Evolutionary conservation across 2,113 vertebrate species (phyloP).

Genomic region (Opisthocomus hoazin): DNA sequence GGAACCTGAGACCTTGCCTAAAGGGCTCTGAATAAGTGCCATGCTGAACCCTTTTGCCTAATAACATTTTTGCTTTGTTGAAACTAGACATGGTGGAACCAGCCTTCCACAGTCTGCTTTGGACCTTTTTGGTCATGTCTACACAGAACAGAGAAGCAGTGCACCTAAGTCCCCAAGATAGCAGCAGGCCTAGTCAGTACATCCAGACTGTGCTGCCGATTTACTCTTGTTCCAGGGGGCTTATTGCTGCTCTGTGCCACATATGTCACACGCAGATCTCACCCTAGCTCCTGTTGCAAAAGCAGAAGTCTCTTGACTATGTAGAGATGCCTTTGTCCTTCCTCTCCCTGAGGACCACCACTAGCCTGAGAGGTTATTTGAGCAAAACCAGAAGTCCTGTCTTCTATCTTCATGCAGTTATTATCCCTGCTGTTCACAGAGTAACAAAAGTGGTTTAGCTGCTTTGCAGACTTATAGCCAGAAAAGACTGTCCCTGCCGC

Average conservation of each 20-base stretch:
- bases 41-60: slow-evolving; percentile 2
- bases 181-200: background rate
- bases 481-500: background rate
- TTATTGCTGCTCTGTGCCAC: background rate
- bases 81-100: background rate
- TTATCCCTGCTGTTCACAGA: background rate
- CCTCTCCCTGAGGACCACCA: background rate
- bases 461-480: background rate
- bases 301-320: background rate
- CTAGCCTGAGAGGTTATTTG: background rate
- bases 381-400: background rate
- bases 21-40: slow-evolving; percentile 25
- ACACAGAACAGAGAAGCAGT: background rate
- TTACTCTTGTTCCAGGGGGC: background rate
- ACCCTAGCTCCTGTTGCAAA: background rate
- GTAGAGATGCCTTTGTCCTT: background rate
- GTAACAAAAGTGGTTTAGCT: background rate
- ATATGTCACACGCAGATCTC: background rate
- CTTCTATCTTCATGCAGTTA: background rate
- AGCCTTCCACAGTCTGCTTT: background rate
- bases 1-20: background rate
- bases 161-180: background rate
- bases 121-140: background rate
- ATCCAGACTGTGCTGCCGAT: background rate
- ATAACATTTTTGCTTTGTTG: slow-evolving; percentile 31